A percentile compares a stretch with the other conserved stretches of the same genome.
These are phyloP conservation scores for Limnephilus marmoratus DNA, from an alignment of 2,888 invertebrate species.

Conservation along the genomic window DNA sequence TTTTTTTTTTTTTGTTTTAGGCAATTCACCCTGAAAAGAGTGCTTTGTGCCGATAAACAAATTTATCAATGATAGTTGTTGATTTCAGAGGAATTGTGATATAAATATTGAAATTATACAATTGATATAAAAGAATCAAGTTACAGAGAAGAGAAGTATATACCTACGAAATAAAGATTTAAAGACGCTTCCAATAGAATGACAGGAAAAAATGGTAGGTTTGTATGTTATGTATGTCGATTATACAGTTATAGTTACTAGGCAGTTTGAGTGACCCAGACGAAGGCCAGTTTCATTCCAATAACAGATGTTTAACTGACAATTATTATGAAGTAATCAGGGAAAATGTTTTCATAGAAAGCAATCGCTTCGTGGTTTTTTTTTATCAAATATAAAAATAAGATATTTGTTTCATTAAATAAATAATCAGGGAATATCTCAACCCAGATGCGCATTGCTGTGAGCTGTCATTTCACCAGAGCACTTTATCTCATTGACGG, in stretches of 20 bases:
- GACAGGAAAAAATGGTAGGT: not conserved
- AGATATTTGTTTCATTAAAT: too few species aligned
- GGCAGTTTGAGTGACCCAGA: not conserved
- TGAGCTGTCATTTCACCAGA: not conserved
- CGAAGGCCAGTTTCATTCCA: not conserved
- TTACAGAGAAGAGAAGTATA: not conserved
- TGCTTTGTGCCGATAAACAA: too few species aligned
- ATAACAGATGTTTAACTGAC: too few species aligned
- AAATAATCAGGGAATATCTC: too few species aligned
- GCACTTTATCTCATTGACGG: not conserved
- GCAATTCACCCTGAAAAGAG: too few species aligned
- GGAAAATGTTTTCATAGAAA: too few species aligned
- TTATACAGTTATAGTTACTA: not conserved
- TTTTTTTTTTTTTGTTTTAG: too few species aligned
- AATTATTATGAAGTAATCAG: not conserved
- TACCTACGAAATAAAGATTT: too few species aligned
- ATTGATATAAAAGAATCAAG: not conserved
- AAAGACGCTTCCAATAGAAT: not conserved
- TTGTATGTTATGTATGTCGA: not conserved
- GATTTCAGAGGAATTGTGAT: not conserved
- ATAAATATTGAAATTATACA: not conserved
- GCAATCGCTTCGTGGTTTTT: too few species aligned
- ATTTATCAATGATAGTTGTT: too few species aligned
- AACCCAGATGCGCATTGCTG: too few species aligned
- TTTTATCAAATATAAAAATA: too few species aligned